These are phyloP conservation scores for Pelecanoides urinatrix DNA, from an alignment of 2,113 vertebrate genomes.

Conservation along the genomic window DNA sequence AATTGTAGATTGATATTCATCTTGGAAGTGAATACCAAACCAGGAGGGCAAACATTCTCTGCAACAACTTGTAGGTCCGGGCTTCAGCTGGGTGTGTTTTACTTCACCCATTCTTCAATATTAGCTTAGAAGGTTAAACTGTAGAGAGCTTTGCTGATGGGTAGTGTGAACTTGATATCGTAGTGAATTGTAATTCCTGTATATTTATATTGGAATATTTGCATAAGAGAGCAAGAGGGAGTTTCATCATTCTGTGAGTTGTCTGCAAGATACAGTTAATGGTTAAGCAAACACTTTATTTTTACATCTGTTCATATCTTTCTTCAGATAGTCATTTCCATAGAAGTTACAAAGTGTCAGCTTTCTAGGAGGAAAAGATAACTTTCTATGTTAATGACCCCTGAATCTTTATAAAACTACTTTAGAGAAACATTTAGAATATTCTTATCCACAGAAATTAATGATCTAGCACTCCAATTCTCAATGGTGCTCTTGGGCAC, in stretches of 20 bases:
- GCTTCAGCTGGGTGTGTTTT: neutral
- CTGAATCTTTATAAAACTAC: neutral
- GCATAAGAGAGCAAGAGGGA: neutral
- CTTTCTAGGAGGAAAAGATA: neutral
- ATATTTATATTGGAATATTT: neutral
- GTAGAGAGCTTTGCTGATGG: neutral
- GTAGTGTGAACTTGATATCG: neutral
- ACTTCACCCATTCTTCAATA: neutral
- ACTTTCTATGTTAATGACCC: neutral
- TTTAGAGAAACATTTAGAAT: neutral
- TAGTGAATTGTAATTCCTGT: neutral
- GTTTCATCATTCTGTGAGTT: neutral
- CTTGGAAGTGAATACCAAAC: neutral
- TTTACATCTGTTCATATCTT: neutral
- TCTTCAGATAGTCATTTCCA: neutral
- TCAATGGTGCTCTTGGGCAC: neutral
- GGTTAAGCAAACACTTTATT: neutral
- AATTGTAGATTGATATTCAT: neutral
- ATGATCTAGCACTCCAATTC: neutral
- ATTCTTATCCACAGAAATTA: constrained; percentile 3
- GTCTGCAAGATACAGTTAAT: neutral
- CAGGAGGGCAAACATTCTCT: neutral
- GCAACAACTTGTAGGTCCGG: too few relatives aligned
- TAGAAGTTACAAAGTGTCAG: neutral
- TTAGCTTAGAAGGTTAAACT: neutral